Base-by-base conservation (phyloP, 2,797 vertebrate genomes). In the Knipowitschia caucasica region DNA sequence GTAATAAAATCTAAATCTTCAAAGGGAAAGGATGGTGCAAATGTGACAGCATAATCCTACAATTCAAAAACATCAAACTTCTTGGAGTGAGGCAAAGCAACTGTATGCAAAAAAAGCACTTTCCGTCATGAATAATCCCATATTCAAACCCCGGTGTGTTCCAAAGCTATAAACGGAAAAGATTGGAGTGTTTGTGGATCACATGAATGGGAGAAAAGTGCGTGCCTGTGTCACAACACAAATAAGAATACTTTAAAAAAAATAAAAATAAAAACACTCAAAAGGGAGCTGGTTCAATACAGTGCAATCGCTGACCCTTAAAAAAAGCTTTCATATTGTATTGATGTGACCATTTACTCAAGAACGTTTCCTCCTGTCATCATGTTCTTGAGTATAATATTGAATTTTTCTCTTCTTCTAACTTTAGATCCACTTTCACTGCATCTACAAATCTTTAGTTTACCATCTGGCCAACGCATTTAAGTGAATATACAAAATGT, bases 41-140 rank as follows among this genome's bases (percentile, higher is more conserved):
- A 72, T 80, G 67, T 62, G 62, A 71, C 64, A 27, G 59, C 50
- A 40, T 77, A 77, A 79, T 79, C 62, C 67, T 43, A 74, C 64
- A 65, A 71, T 59, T 62, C 51, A 18, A 38, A 26, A 63, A 64
- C 49, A 62, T 66, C 59, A 78, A 63, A 52, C 50, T 56, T 42
- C 21, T 23, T 49, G 58, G 63, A 71, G 52, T 68, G 68, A 78
- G 73, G 66, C 64, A 78, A 75, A 76, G 52, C 57, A 29, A 38
- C 64, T 62, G 36, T 50, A 61, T 58, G 59, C 53, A 54, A 55
- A 46, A 30, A 58, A 64, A 40, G 47, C 40, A 20, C 40, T 47
- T 25, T 30, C 17, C 54, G 51, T 60, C 5, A 36, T 57, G 59
- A 68, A 68, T 55, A 51, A 45, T 53, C 31, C 34, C 42, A 25